These are phyloP conservation scores for Mallotus villosus DNA, from an alignment of 2,797 vertebrate genomes.

Conservation along the genomic window DNA sequence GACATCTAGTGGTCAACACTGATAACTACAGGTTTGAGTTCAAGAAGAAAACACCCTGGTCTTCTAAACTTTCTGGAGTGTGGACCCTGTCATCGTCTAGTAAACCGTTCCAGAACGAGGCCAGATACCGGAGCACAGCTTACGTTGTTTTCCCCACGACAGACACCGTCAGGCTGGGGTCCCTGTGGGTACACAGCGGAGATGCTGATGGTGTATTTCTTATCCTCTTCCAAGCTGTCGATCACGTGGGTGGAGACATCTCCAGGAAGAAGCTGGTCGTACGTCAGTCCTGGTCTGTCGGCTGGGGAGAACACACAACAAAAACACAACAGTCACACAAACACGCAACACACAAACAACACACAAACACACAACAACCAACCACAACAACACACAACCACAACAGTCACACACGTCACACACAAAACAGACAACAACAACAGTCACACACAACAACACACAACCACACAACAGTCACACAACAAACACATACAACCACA, in stretches of 20 bases:
- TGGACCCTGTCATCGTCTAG: background rate
- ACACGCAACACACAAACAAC: too few species aligned
- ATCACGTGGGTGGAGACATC: constrained; percentile 81
- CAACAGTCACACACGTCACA: too few species aligned
- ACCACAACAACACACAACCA: too few species aligned
- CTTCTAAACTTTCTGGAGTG: background rate
- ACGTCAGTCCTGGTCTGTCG: constrained; percentile 74
- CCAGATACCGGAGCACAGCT: constrained; percentile 38
- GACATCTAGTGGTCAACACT: constrained; percentile 18
- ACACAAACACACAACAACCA: too few species aligned
- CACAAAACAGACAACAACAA: too few species aligned
- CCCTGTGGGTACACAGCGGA: constrained; percentile 79
- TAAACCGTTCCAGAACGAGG: background rate
- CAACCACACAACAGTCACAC: too few species aligned
- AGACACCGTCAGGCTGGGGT: constrained; percentile 75
- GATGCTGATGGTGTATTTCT: constrained; percentile 82
- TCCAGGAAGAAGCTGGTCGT: constrained; percentile 75
- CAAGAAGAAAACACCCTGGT: background rate
- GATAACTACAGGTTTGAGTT: background rate
- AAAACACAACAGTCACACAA: too few species aligned
- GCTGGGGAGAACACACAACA: constrained; percentile 56
- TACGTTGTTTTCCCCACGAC: constrained; percentile 81
- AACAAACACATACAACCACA: too few species aligned
- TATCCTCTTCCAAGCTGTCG: constrained; percentile 83
- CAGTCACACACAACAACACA: too few species aligned